Percentiles rank a stretch among this genome's conserved stretches.
These are phyloP conservation scores for Brachystomella parvula DNA, from an alignment of 1,140 invertebrate genomes.

Conservation along the genomic window DNA sequence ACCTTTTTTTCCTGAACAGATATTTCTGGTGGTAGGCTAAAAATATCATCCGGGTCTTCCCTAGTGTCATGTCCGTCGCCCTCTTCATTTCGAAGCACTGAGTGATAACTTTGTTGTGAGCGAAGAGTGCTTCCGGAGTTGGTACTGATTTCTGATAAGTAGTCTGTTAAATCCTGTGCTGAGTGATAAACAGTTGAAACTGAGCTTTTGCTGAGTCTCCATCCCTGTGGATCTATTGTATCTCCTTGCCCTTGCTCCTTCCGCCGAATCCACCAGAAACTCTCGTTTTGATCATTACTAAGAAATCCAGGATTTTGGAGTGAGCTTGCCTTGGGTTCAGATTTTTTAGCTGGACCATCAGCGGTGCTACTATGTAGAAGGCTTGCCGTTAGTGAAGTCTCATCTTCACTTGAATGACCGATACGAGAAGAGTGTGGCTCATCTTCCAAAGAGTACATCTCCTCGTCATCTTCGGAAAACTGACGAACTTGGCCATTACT, in stretches of 20 bases:
- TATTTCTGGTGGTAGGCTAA: conserved; percentile 53
- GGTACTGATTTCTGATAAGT: conserved; percentile 28
- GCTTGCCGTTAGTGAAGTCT: conserved; percentile 5
- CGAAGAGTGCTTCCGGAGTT: conserved; percentile 26
- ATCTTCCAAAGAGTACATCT: not conserved
- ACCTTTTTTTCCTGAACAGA: conserved; percentile 57
- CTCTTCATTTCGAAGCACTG: conserved; percentile 20
- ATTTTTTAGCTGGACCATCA: not conserved
- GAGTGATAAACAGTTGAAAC: conserved; percentile 36
- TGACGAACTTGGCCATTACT: not conserved
- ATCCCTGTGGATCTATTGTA: conserved; percentile 12
- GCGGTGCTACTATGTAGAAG: not conserved
- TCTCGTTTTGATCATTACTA: not conserved
- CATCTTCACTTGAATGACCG: conserved; percentile 14
- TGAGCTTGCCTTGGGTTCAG: conserved; percentile 4
- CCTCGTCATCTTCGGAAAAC: not conserved
- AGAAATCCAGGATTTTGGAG: not conserved
- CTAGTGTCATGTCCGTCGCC: conserved; percentile 52
- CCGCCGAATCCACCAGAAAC: conserved; percentile 6
- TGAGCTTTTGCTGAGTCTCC: conserved; percentile 33
- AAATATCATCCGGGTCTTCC: conserved; percentile 49
- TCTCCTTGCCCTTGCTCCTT: conserved; percentile 1
- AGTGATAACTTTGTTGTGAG: conserved; percentile 35
- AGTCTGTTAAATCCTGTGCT: conserved; percentile 36
- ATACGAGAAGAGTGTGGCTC: not conserved